Evolutionary conservation across 2,888 invertebrate genomes (phyloP), one percentile per base, ranked within the genome.

Genomic region (Aelia acuminata): DNA sequence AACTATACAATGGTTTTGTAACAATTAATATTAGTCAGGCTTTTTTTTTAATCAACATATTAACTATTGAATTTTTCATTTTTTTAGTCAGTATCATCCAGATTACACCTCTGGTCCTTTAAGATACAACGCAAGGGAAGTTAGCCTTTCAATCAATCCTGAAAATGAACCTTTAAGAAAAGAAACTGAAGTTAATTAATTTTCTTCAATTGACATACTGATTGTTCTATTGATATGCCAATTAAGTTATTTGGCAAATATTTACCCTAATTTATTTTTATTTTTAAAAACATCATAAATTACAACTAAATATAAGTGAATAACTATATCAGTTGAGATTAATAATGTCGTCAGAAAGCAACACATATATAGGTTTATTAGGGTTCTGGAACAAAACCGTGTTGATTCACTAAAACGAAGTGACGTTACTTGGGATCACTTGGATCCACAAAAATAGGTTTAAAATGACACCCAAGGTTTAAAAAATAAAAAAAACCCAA

Each of bases 181-280:
- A 80, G 80, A 80, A 80, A 80, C 80, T n/a, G 80, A 80, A 80
- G 80, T 80, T 11, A 80, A 80, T 80, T 80, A 43, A 35, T 80
- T 43, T 20, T 43, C 7, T 8, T 75, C 39, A 15, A 43, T 8
- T n/a, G 10, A 43, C 20, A 80, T n/a, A 22, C 31, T 63, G 7
- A 63, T 63, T 31, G 13, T 63, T 63, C 31, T 1, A 15, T 63
- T 63, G 13, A 31, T 63, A n/a, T 31, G 26, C 26, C 31, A 31
- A 31, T 31, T 31, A 63, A 18, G 31, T 63, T 18, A 63, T 7
- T 31, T 31, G 31, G 18, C 15, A 63, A 63, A 63, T 18, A 63
- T 5, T 15, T 31, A 63, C 63, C 26, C 18, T 63, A 63, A 57
- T 63, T 31, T 63, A 31, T 63, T 57, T 8, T 26, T 3, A 0